Evolutionary conservation across 2,888 invertebrate species (phyloP).

Genomic region (Glyphotaelius pellucidus): DNA sequence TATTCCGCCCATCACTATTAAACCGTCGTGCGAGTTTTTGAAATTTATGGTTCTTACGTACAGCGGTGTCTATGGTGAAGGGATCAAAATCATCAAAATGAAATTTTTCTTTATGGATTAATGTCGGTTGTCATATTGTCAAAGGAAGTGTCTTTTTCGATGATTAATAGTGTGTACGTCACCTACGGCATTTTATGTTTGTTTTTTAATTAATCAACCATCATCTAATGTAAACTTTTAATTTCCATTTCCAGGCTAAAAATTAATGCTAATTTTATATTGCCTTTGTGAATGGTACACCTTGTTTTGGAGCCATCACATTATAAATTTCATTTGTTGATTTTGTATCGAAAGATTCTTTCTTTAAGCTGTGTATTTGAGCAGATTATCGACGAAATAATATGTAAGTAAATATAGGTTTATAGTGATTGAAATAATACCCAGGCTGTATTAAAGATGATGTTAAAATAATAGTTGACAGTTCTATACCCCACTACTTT

Average conservation of each 20-base stretch:
- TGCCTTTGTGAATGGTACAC: slow-evolving; percentile 43
- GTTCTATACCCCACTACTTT: neutral
- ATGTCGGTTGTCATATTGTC: slow-evolving; percentile 44
- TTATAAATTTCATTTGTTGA: slow-evolving; percentile 18
- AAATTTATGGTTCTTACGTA: too few relatives aligned
- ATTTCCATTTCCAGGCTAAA: neutral
- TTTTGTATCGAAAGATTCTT: slow-evolving; percentile 2
- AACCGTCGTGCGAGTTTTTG: too few relatives aligned
- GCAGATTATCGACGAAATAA: slow-evolving; percentile 9
- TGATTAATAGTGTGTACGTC: slow-evolving; percentile 49
- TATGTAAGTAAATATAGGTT: slow-evolving; percentile 32
- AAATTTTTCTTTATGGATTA: slow-evolving; percentile 7
- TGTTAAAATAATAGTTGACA: neutral
- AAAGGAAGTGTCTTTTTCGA: slow-evolving; percentile 21
- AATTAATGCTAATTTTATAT: slow-evolving; percentile 6
- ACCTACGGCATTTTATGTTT: slow-evolving; percentile 28
- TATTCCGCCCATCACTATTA: too few relatives aligned
- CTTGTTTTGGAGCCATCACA: slow-evolving; percentile 23
- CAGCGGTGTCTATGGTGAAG: neutral
- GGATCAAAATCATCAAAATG: neutral
- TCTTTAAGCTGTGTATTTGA: neutral
- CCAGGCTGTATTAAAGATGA: neutral
- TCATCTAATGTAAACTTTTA: neutral
- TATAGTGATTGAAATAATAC: neutral
- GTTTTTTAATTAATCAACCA: neutral